These are phyloP conservation scores for Cryptus armator DNA, from an alignment of 2,888 invertebrate genomes.

Conservation along the genomic window DNA sequence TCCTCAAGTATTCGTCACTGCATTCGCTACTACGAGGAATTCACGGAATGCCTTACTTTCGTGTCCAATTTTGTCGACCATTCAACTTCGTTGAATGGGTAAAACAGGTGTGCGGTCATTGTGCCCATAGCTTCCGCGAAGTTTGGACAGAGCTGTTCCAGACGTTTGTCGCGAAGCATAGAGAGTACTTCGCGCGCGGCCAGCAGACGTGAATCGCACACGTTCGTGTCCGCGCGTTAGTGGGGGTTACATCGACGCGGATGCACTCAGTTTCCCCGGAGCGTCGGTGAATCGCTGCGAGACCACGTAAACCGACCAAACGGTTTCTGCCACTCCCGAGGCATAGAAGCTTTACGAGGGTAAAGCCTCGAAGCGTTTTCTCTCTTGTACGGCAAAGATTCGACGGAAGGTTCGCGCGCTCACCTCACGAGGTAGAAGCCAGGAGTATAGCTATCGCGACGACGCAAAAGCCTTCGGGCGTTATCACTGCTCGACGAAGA, in stretches of 20 bases:
- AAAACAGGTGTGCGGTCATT: too few relatives aligned
- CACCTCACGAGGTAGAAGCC: background rate
- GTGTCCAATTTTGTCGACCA: too few relatives aligned
- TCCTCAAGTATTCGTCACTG: too few relatives aligned
- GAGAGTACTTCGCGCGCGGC: too few relatives aligned
- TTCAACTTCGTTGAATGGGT: too few relatives aligned
- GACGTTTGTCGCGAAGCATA: too few relatives aligned
- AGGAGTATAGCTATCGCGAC: slow-evolving; percentile 17
- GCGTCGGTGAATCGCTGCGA: slow-evolving; percentile 22
- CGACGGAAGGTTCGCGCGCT: slow-evolving; percentile 21
- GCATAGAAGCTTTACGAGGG: slow-evolving; percentile 41
- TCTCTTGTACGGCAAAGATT: slow-evolving; percentile 34
- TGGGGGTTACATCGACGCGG: background rate
- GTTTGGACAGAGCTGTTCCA: too few relatives aligned
- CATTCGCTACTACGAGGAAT: too few relatives aligned
- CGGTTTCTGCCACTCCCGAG: slow-evolving; percentile 40
- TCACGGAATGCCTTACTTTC: too few relatives aligned
- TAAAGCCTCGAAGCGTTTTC: slow-evolving; percentile 21
- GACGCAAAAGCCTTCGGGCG: slow-evolving; percentile 44
- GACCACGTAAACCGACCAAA: slow-evolving; percentile 42
- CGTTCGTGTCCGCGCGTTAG: too few relatives aligned
- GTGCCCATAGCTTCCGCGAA: too few relatives aligned
- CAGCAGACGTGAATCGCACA: too few relatives aligned
- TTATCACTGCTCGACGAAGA: slow-evolving; percentile 53
- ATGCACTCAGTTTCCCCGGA: slow-evolving; percentile 19